Conservation (phyloP, 2,888 invertebrate genomes). For the Drosophila buzzatii region DNA sequence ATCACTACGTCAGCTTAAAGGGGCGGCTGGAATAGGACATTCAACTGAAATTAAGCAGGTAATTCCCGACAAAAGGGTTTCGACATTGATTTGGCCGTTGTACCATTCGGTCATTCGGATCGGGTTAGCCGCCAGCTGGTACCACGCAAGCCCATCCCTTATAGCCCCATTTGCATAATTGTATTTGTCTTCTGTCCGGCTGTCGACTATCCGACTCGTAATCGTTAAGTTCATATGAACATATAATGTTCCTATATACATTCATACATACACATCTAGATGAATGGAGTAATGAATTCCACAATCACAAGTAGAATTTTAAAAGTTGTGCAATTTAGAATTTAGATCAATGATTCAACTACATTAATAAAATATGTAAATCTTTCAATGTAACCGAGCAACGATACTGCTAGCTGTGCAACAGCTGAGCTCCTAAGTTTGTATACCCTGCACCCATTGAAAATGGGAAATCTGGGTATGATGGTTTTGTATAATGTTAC, state of each 20-base stretch:
- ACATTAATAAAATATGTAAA: no score
- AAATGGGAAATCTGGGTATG: no score
- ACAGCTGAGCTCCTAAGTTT: no score
- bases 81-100: slow-evolving; percentile 52
- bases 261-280: background rate
- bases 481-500: no score
- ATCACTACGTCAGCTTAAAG: slow-evolving; percentile 37
- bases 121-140: slow-evolving; percentile 48
- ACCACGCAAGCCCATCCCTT: slow-evolving; percentile 29
- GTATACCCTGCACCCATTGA: no score
- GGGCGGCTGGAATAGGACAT: slow-evolving; percentile 29
- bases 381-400: no score
- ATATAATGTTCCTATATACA: background rate
- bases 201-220: slow-evolving; percentile 1
- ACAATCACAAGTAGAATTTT: background rate
- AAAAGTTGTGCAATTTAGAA: background rate
- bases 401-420: no score
- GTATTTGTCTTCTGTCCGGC: slow-evolving; percentile 15
- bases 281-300: background rate
- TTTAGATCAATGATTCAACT: background rate
- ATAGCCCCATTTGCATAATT: slow-evolving; percentile 31
- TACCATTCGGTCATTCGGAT: slow-evolving; percentile 21
- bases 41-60: slow-evolving; percentile 33
- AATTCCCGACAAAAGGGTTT: slow-evolving; percentile 44
- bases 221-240: slow-evolving; percentile 2